Evolutionary conservation across 2,888 invertebrate genomes (phyloP).

Genomic region (Xanthostigma xanthostigma): DNA sequence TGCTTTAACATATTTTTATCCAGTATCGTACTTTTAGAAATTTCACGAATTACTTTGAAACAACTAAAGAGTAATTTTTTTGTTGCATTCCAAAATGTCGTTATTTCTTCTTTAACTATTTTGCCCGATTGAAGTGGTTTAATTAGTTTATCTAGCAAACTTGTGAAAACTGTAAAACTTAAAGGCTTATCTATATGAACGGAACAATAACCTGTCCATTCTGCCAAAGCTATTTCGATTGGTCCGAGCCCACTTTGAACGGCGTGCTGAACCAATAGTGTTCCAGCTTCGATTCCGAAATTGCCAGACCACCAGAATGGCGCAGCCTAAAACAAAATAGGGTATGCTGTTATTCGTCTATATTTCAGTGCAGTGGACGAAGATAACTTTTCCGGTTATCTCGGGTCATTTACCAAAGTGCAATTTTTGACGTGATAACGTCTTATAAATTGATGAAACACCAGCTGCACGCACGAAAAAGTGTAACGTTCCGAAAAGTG

Average conservation of each 20-base stretch:
- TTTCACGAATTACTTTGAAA: constrained; percentile 56
- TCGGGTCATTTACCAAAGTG: too few species aligned
- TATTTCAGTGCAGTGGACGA: too few species aligned
- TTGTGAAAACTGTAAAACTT: constrained; percentile 64
- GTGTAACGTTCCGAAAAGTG: too few species aligned
- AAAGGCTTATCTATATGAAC: constrained; percentile 72
- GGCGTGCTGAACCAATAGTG: constrained; percentile 80
- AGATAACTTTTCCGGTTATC: too few species aligned
- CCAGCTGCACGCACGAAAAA: too few species aligned
- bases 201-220: constrained; percentile 64
- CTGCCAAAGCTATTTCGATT: constrained; percentile 51
- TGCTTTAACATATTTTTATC: constrained; percentile 58
- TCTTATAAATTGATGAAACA: too few species aligned
- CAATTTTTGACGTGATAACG: too few species aligned
- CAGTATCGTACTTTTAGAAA: constrained; percentile 51
- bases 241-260: constrained; percentile 79
- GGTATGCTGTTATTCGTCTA: too few species aligned
- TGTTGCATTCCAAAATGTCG: constrained; percentile 68
- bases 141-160: constrained; percentile 54
- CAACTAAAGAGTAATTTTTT: constrained; percentile 65
- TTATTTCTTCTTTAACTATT: constrained; percentile 41
- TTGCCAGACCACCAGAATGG: constrained; percentile 76
- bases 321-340: constrained; percentile 33
- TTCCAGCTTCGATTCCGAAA: constrained; percentile 67
- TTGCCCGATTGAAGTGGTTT: constrained; percentile 24